phyloP scores from a whole-genome alignment of 2,113 vertebrate species.

The Hylia prasina region DNA sequence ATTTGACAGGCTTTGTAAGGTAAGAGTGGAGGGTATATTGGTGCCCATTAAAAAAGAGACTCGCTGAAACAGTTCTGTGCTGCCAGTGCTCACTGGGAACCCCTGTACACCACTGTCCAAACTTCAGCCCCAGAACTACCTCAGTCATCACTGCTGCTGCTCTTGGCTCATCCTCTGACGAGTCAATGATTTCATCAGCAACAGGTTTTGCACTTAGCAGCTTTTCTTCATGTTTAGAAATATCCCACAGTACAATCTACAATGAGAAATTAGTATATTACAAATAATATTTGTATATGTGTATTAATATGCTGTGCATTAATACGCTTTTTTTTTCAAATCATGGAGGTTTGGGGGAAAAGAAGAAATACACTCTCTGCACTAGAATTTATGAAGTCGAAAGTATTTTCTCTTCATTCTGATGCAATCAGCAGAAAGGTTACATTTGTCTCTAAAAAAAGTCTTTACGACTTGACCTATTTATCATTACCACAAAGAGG shows the following conservation, averaged over 20 bases:
- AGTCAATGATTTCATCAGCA: neutral
- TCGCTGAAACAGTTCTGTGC: neutral
- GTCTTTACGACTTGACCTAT: neutral
- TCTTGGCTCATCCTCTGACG: neutral
- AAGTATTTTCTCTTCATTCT: neutral
- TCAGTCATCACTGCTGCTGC: neutral
- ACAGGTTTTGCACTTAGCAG: slow-evolving; percentile 65
- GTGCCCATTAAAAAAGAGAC: neutral
- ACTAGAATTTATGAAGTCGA: neutral
- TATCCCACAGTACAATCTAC: slow-evolving; percentile 90
- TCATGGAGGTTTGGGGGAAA: neutral
- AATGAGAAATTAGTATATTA: neutral
- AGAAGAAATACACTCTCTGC: neutral
- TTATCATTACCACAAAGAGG: neutral
- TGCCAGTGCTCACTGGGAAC: neutral
- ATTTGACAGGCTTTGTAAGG: neutral
- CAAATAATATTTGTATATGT: neutral
- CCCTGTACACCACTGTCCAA: neutral
- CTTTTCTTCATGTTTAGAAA: slow-evolving; percentile 73
- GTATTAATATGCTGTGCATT: neutral
- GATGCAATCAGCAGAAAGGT: neutral
- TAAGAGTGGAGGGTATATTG: neutral
- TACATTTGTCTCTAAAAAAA: neutral
- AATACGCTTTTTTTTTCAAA: neutral
- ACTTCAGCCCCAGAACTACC: neutral